Conservation (phyloP, 1,140 invertebrate genomes). For the Brachionus rubens region DNA sequence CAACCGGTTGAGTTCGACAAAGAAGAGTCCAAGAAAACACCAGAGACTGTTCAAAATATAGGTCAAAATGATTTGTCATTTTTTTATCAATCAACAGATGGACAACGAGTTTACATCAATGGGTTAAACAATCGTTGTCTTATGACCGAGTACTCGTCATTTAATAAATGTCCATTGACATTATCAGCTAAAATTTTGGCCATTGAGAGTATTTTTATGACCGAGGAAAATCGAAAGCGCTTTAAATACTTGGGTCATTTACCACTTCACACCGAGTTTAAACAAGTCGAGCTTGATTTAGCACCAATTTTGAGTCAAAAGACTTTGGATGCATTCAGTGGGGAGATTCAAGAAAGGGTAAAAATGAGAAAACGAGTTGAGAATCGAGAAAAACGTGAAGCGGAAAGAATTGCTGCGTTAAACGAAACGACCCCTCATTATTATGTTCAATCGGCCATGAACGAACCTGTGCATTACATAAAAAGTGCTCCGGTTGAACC, state of each 20-base stretch:
- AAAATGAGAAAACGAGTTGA: slow-evolving; percentile 66
- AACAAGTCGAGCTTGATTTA: slow-evolving; percentile 80
- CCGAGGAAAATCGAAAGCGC: slow-evolving; percentile 63
- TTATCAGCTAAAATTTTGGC: slow-evolving; percentile 72
- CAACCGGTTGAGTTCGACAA: no score
- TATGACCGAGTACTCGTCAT: slow-evolving; percentile 75
- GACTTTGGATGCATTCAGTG: slow-evolving; percentile 58
- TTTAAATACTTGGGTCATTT: slow-evolving; percentile 80
- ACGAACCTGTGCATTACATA: slow-evolving; percentile 21
- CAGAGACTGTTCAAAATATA: no score
- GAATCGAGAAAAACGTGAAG: slow-evolving; percentile 69
- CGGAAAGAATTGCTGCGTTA: slow-evolving; percentile 67
- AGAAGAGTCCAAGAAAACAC: not conserved
- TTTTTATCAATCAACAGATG: slow-evolving; percentile 65
- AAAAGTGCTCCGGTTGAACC: slow-evolving; percentile 2
- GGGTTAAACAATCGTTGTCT: slow-evolving; percentile 85
- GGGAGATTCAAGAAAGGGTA: slow-evolving; percentile 68
- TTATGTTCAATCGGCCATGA: slow-evolving; percentile 43
- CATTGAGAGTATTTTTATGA: slow-evolving; percentile 77
- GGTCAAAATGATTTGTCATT: slow-evolving; percentile 44
- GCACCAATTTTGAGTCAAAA: slow-evolving; percentile 69
- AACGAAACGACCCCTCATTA: slow-evolving; percentile 22
- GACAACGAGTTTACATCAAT: slow-evolving; percentile 86
- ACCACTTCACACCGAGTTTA: slow-evolving; percentile 81
- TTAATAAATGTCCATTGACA: slow-evolving; percentile 72